Conservation (phyloP, 2,113 vertebrate genomes). For the Phoenicopterus ruber region DNA sequence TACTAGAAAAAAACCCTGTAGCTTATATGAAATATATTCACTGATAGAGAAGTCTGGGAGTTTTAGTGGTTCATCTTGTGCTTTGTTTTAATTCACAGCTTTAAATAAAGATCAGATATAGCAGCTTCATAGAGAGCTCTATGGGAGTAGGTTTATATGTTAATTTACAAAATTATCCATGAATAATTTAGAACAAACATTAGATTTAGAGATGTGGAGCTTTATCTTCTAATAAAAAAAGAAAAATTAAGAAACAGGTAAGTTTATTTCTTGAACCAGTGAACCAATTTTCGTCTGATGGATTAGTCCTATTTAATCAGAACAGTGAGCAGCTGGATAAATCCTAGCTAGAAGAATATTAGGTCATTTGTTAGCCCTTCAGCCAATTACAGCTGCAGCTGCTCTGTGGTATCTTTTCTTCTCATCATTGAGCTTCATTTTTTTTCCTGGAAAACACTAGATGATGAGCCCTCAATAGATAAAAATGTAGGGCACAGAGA, state of each 20-base stretch:
- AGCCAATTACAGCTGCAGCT: slow-evolving; percentile 51
- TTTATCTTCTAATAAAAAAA: slow-evolving; percentile 36
- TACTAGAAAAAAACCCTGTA: not conserved
- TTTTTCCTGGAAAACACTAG: slow-evolving; percentile 6
- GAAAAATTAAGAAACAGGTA: slow-evolving; percentile 52
- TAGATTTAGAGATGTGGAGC: not conserved
- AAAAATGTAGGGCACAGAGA: slow-evolving; percentile 16
- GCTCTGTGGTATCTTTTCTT: slow-evolving; percentile 10
- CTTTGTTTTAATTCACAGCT: slow-evolving; percentile 13
- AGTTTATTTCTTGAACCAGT: slow-evolving; percentile 19
- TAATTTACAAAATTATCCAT: slow-evolving; percentile 21
- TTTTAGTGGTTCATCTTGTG: not conserved
- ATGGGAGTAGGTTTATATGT: not conserved
- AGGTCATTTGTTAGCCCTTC: slow-evolving; percentile 57
- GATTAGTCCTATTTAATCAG: slow-evolving; percentile 54
- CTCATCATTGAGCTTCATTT: not conserved
- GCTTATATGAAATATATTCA: not conserved
- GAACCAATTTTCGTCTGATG: slow-evolving; percentile 4
- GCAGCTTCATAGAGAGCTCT: not conserved
- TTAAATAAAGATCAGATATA: slow-evolving; percentile 56
- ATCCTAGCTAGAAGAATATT: slow-evolving; percentile 30
- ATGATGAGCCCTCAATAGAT: not conserved
- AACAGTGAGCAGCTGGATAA: slow-evolving; percentile 37
- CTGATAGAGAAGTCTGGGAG: not conserved
- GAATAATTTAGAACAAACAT: slow-evolving; percentile 46